Evolutionary conservation across 2,888 invertebrate species (phyloP).

Genomic region (Drosophila limbata): DNA sequence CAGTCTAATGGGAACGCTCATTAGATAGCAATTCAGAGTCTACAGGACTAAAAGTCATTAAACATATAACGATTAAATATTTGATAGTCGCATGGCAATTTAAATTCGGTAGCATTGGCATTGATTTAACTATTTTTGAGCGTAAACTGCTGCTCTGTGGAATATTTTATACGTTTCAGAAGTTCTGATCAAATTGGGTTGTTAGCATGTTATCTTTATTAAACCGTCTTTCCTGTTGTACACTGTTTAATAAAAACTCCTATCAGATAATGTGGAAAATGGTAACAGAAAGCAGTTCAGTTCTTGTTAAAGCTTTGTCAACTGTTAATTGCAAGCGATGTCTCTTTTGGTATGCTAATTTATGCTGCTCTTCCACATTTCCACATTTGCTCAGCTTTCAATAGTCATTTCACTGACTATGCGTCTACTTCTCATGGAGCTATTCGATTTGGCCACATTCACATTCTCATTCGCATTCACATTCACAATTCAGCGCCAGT

Average conservation of each 20-base stretch:
- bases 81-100: too few relatives aligned
- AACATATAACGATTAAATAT: conserved; percentile 14
- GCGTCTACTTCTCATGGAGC: conserved; percentile 17
- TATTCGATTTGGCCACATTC: conserved; percentile 26
- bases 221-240: too few relatives aligned
- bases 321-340: conserved; percentile 37
- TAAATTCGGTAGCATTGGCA: neutral
- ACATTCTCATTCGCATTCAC: conserved; percentile 20
- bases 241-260: neutral
- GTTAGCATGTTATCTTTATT: too few relatives aligned
- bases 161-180: neutral
- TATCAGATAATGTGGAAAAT: neutral
- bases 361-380: conserved; percentile 34
- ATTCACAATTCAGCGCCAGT: conserved; percentile 64
- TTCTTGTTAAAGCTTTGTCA: conserved; percentile 7
- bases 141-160: too few relatives aligned
- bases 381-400: conserved; percentile 11
- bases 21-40: conserved; percentile 51
- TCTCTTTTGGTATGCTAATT: conserved; percentile 41
- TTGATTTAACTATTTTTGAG: neutral
- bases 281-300: neutral
- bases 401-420: conserved; percentile 25
- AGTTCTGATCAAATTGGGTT: too few relatives aligned
- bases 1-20: conserved; percentile 62
- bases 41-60: conserved; percentile 11